Conservation (phyloP, 2,113 vertebrate species). For the Gavia stellata region DNA sequence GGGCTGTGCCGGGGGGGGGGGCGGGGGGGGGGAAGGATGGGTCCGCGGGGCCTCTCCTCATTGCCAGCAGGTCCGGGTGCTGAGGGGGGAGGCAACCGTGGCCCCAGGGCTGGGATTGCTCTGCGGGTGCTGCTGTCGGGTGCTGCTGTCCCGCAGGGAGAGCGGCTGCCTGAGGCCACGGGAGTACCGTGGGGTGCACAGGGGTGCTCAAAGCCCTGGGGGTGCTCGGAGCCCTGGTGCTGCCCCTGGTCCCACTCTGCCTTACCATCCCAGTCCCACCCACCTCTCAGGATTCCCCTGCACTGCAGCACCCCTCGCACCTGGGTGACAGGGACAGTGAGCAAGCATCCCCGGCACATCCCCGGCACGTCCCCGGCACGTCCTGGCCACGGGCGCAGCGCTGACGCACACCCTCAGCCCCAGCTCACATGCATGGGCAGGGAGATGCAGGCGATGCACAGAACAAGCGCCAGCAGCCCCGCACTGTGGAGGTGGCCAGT, state of each 20-base stretch:
- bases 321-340: not conserved
- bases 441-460: rapidly evolving
- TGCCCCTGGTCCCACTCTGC: not conserved
- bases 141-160: not conserved
- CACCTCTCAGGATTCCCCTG: not conserved
- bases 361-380: not conserved
- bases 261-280: not conserved
- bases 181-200: rapidly evolving
- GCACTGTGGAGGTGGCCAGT: rapidly evolving
- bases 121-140: not conserved
- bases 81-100: not conserved
- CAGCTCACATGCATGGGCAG: not conserved
- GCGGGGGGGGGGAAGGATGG: not conserved
- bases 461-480: not conserved
- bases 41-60: not conserved
- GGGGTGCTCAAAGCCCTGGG: not conserved
- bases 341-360: not conserved
- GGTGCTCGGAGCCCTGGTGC: not conserved
- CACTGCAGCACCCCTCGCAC: not conserved
- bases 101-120: not conserved
- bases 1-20: not conserved
- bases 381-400: not conserved
- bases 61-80: not conserved
- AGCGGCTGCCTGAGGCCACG: not conserved
- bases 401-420: not conserved